A percentile compares a stretch with the other conserved stretches of the same genome.
These are phyloP conservation scores for Hippoglossus hippoglossus DNA, from an alignment of 2,797 vertebrate species.

Conservation along the genomic window DNA sequence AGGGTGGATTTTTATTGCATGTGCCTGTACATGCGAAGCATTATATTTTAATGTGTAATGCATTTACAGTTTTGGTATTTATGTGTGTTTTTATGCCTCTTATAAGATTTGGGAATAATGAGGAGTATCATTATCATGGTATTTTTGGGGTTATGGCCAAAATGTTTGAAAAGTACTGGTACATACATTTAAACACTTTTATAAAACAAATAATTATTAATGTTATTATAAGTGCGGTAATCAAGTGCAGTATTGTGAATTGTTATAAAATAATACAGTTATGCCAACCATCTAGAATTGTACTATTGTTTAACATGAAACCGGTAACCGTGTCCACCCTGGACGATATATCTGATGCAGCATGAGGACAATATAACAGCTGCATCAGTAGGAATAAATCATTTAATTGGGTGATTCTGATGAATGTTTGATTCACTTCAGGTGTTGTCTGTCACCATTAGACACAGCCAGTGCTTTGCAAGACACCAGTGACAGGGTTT, in stretches of 20 bases:
- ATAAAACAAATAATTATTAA: too few relatives aligned
- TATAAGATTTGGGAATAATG: conserved; percentile 2
- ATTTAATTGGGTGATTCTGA: conserved; percentile 20
- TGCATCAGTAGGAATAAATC: too few relatives aligned
- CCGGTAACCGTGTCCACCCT: too few relatives aligned
- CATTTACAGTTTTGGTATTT: not conserved
- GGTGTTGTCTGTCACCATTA: conserved; percentile 37
- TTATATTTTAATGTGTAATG: conserved; percentile 25
- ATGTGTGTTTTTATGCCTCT: not conserved
- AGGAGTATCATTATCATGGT: too few relatives aligned
- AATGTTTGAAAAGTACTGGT: too few relatives aligned
- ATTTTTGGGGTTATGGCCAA: too few relatives aligned
- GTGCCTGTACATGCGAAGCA: conserved; percentile 15
- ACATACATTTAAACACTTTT: too few relatives aligned
- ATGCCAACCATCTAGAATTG: too few relatives aligned
- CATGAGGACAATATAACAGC: conserved; percentile 34
- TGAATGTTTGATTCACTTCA: conserved; percentile 36
- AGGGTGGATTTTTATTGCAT: conserved; percentile 18
- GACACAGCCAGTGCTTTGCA: conserved; percentile 10
- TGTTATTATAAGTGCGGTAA: too few relatives aligned
- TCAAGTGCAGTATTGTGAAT: too few relatives aligned
- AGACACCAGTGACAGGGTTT: conserved; percentile 29
- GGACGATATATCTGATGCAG: conserved; percentile 13
- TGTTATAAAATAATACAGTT: too few relatives aligned
- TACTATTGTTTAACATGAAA: too few relatives aligned